Evolutionary conservation across 2,888 invertebrate genomes (phyloP).

Genomic region (Onthophagus sagittarius): DNA sequence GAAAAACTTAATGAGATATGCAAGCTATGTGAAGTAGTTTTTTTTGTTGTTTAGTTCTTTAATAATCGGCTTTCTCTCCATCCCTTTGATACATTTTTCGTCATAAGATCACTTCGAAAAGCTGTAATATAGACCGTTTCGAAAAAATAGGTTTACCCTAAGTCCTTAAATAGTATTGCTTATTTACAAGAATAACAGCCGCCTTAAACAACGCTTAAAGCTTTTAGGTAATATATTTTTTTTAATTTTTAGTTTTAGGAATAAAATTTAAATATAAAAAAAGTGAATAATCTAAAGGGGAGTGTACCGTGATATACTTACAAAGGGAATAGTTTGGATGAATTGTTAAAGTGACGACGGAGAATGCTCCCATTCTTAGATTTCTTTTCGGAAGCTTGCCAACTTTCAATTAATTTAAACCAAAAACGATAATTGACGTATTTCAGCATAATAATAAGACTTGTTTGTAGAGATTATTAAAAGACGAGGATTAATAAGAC

Average conservation of each 20-base stretch:
- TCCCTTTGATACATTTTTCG: neutral
- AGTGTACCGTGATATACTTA: neutral
- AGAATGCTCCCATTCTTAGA: too few species aligned
- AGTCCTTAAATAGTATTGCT: conserved; percentile 10
- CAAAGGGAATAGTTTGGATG: too few species aligned
- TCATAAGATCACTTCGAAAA: conserved; percentile 3
- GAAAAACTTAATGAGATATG: conserved; percentile 11
- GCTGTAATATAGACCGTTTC: conserved; percentile 10
- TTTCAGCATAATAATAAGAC: neutral
- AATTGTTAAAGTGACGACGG: too few species aligned
- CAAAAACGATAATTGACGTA: neutral
- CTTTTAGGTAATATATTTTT: neutral
- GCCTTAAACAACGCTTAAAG: neutral
- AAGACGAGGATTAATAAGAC: neutral
- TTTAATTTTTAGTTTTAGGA: neutral
- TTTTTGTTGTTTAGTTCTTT: neutral
- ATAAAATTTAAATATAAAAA: neutral
- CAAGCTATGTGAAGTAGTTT: conserved; percentile 8
- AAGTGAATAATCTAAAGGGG: neutral
- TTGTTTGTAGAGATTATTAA: neutral
- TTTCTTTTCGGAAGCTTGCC: neutral
- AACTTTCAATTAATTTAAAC: neutral
- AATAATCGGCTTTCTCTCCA: neutral
- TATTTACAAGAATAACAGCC: conserved; percentile 2
- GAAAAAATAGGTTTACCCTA: conserved; percentile 7